Conservation (phyloP, 2,113 vertebrate genomes). For the Clupea harengus region DNA sequence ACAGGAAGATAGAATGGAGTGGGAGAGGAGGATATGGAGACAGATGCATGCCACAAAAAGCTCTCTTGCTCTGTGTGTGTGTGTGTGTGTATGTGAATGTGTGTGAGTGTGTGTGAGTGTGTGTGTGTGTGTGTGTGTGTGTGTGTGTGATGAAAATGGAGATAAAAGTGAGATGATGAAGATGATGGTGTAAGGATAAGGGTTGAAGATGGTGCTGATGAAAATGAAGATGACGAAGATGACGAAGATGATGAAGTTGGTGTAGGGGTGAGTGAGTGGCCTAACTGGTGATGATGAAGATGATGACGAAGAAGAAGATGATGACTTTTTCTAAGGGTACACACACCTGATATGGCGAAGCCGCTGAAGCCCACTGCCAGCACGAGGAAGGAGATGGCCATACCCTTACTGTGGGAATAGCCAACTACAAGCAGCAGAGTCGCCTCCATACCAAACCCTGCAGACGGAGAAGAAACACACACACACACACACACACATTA, state of each 20-base stretch:
- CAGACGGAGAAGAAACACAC: slow-evolving; percentile 40
- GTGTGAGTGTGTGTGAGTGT: neutral
- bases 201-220: too few species aligned
- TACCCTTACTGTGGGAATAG: slow-evolving; percentile 92
- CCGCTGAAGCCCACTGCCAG: slow-evolving; percentile 97
- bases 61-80: too few species aligned
- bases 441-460: slow-evolving; percentile 98
- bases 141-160: neutral
- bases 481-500: slow-evolving; percentile 5
- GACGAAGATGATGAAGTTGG: too few species aligned
- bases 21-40: too few species aligned
- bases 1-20: too few species aligned
- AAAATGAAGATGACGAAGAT: too few species aligned
- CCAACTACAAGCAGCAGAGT: slow-evolving; percentile 94
- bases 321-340: too few species aligned
- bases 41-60: too few species aligned
- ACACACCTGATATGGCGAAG: slow-evolving; percentile 97
- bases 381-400: slow-evolving; percentile 96
- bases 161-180: neutral
- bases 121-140: neutral
- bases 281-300: too few species aligned
- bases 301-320: too few species aligned
- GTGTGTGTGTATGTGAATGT: neutral
- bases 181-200: neutral
- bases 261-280: too few species aligned